A percentile compares a stretch with the other conserved stretches of the same genome.
These are phyloP conservation scores for Apodemus speciosus DNA, from an alignment of 2,113 vertebrate genomes.

Conservation along the genomic window DNA sequence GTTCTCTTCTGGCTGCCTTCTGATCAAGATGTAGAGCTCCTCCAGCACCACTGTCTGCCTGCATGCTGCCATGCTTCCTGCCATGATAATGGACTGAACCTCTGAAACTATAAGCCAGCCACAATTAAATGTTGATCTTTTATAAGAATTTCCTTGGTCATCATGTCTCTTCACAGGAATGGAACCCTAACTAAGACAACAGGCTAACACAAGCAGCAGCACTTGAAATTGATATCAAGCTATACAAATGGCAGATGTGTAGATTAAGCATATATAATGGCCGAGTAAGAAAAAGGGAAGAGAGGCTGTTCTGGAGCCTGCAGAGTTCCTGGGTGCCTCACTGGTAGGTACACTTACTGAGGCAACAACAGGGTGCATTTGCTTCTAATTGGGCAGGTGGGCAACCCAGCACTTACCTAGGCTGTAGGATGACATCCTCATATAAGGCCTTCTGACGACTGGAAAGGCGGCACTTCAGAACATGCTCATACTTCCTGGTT, in stretches of 20 bases:
- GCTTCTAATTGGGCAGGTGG: not conserved
- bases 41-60: too few relatives aligned
- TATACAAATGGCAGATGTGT: not conserved
- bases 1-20: too few relatives aligned
- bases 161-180: too few relatives aligned
- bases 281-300: not conserved
- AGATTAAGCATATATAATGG: not conserved
- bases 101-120: too few relatives aligned
- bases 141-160: too few relatives aligned
- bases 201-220: not conserved
- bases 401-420: constrained; percentile 81
- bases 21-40: too few relatives aligned
- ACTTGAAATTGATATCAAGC: not conserved
- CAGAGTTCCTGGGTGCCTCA: not conserved
- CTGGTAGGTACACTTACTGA: not conserved
- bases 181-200: too few relatives aligned
- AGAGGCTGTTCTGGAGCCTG: not conserved
- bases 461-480: constrained; percentile 91
- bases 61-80: too few relatives aligned
- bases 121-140: too few relatives aligned
- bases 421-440: constrained; percentile 90
- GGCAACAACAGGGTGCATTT: too few relatives aligned
- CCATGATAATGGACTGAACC: too few relatives aligned
- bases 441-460: constrained; percentile 89
- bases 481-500: constrained; percentile 91